Evolutionary conservation across 2,113 vertebrate species (phyloP), one percentile per base, ranked within the genome.

Genomic region (Ceratotherium simum): DNA sequence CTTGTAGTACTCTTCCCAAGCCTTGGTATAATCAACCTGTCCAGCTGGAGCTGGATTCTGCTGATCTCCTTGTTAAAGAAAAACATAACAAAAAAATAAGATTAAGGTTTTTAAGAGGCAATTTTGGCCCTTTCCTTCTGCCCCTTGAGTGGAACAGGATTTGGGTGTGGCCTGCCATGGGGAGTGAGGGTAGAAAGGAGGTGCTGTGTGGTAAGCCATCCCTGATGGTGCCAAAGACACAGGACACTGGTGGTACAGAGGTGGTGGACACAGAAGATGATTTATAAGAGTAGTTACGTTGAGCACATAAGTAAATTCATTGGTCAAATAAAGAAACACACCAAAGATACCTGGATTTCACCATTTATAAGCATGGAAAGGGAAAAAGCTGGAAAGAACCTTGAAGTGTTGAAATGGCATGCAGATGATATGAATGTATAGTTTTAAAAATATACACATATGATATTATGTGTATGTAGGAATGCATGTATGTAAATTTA

Each of bases 1-100:
- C 99, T 99, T 99, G 99, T 99, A 99, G 99, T 99, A 99, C 96
- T 99, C 99, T 98, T 99, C 99, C 99, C 99, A 99, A 98, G 99
- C 99, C 99, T 99, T 99, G 98, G 99, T 99, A 98, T 99, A 99
- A 99, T 99, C 99, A 99, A 99, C 99, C 98, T 99, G 99, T 98
- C 99, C 99, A 99, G 99, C 99, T 99, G 99, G 99, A 99, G 99
- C 99, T 99, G 99, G 99, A 99, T 99, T 99, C 99, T 99, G 99
- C 97, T 99, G 99, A 99, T 99, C 99, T 99, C 99, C 99, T 99
- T 98, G 98, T 98, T 98, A 18, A 98, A 95, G 87, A 83, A 54
- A 79, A 84, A 67, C 6, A 54, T 6, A 78, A 86, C 69, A 78
- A 82, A 79, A 87, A 90, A 88, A 64, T 5, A 75, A 25, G 7